Percentiles rank a stretch among this genome's conserved stretches.
phyloP scores from a whole-genome alignment of 2,888 invertebrate species.

The Acleris holmiana region DNA sequence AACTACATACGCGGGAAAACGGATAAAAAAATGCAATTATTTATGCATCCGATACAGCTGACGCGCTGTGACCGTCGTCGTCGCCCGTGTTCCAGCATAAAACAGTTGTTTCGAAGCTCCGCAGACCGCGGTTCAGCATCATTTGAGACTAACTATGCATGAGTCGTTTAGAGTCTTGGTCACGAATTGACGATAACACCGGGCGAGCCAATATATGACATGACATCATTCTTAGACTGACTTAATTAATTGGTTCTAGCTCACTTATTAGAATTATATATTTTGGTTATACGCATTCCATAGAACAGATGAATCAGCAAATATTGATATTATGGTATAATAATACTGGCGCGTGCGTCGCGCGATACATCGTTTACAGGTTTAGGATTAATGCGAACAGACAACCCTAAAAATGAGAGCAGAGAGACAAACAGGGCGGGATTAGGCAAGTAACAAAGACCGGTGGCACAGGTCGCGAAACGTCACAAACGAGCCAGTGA shows the following conservation, averaged over 20 bases:
- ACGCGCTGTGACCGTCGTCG: slow-evolving; percentile 36
- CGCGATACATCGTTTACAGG: no score
- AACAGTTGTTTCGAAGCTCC: slow-evolving; percentile 46
- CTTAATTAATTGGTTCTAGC: slow-evolving; percentile 15
- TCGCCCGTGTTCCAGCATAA: slow-evolving; percentile 44
- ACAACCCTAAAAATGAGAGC: slow-evolving; percentile 8
- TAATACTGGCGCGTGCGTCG: no score
- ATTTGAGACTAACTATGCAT: slow-evolving; percentile 59
- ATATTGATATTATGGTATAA: no score
- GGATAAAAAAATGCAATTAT: slow-evolving; percentile 23
- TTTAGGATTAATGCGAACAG: not conserved
- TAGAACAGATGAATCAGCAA: not conserved
- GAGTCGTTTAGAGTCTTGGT: slow-evolving; percentile 63
- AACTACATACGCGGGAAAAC: slow-evolving; percentile 2
- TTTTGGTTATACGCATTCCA: not conserved
- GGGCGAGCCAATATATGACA: slow-evolving; percentile 65
- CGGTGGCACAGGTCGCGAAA: slow-evolving; percentile 63
- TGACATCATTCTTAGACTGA: slow-evolving; percentile 65
- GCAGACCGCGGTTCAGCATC: slow-evolving; percentile 56
- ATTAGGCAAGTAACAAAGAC: slow-evolving; percentile 45
- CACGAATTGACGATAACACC: slow-evolving; percentile 61
- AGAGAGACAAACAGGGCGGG: slow-evolving; percentile 38
- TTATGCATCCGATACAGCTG: slow-evolving; percentile 35
- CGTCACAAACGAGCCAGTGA: slow-evolving; percentile 72
- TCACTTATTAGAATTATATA: not conserved